phyloP scores from a whole-genome alignment of 1,140 invertebrate genomes.

The Drosophila willistoni region DNA sequence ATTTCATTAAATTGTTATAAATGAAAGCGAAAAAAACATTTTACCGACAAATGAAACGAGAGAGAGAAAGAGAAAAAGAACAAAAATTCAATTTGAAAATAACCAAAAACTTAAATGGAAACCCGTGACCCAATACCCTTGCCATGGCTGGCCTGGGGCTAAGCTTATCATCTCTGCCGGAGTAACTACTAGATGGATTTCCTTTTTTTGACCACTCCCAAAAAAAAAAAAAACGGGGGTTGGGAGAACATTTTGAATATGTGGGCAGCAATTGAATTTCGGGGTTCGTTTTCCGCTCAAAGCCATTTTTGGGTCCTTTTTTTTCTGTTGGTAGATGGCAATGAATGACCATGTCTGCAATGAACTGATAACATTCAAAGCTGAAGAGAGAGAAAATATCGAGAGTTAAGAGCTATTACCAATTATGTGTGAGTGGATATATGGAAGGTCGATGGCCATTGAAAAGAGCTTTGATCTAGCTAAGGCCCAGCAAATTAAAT shows the following conservation, averaged over 20 bases:
- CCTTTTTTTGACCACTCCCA: slow-evolving; percentile 50
- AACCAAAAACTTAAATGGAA: slow-evolving; percentile 60
- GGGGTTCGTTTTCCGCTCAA: slow-evolving; percentile 40
- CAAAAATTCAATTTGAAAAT: slow-evolving; percentile 75
- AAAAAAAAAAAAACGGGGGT: neutral
- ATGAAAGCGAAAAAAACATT: slow-evolving; percentile 49
- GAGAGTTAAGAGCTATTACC: slow-evolving; percentile 40
- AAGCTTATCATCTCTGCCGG: slow-evolving; percentile 3
- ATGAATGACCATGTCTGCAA: slow-evolving; percentile 56
- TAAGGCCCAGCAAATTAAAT: neutral
- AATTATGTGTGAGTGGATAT: slow-evolving; percentile 68
- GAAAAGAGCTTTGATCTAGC: slow-evolving; percentile 19
- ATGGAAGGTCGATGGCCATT: slow-evolving; percentile 39
- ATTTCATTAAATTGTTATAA: slow-evolving; percentile 82
- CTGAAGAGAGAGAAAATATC: neutral
- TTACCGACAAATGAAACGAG: neutral
- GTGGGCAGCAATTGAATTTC: slow-evolving; percentile 58
- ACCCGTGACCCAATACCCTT: slow-evolving; percentile 29
- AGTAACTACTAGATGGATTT: slow-evolving; percentile 7
- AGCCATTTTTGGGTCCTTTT: slow-evolving; percentile 38
- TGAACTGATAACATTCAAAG: slow-evolving; percentile 74
- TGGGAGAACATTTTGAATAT: slow-evolving; percentile 68
- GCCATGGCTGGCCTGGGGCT: slow-evolving; percentile 1
- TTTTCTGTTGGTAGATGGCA: slow-evolving; percentile 26
- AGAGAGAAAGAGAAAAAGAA: slow-evolving; percentile 4